Evolutionary conservation across 1,140 invertebrate genomes (phyloP).

Genomic region (Zaprionus ornatus): DNA sequence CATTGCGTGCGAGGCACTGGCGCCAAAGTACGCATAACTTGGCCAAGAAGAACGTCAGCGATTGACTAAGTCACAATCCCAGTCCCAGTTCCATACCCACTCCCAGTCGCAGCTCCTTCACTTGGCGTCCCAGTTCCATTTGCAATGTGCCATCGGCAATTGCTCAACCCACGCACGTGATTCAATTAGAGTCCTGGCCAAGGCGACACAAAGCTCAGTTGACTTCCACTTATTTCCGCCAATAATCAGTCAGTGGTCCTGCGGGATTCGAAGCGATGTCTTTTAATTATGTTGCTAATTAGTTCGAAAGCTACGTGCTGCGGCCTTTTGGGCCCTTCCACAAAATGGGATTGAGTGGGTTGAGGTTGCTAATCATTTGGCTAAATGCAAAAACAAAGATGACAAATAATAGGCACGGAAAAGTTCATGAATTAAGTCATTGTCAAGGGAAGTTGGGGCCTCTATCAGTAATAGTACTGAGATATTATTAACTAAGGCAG

Average conservation of each 20-base stretch:
- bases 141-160: slow-evolving; percentile 30
- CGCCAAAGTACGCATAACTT: slow-evolving; percentile 43
- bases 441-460: background rate
- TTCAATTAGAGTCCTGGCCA: slow-evolving; percentile 63
- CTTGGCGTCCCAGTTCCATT: slow-evolving; percentile 37
- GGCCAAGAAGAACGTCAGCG: slow-evolving; percentile 28
- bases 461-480: background rate
- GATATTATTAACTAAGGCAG: background rate
- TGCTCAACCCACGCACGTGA: slow-evolving; percentile 65
- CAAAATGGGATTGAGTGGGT: background rate
- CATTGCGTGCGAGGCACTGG: slow-evolving; percentile 59
- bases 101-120: slow-evolving; percentile 19
- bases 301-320: slow-evolving; percentile 64
- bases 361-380: background rate
- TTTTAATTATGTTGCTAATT: slow-evolving; percentile 76
- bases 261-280: slow-evolving; percentile 58
- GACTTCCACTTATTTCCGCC: slow-evolving; percentile 46
- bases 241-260: slow-evolving; percentile 66
- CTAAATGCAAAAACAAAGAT: background rate
- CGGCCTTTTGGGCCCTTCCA: slow-evolving; percentile 25
- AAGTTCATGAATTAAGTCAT: background rate
- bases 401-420: background rate
- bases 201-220: slow-evolving; percentile 27
- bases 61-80: slow-evolving; percentile 35
- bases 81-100: slow-evolving; percentile 20